Base-by-base conservation (phyloP, 2,113 vertebrate genomes). In the Phocoena sinus region DNA sequence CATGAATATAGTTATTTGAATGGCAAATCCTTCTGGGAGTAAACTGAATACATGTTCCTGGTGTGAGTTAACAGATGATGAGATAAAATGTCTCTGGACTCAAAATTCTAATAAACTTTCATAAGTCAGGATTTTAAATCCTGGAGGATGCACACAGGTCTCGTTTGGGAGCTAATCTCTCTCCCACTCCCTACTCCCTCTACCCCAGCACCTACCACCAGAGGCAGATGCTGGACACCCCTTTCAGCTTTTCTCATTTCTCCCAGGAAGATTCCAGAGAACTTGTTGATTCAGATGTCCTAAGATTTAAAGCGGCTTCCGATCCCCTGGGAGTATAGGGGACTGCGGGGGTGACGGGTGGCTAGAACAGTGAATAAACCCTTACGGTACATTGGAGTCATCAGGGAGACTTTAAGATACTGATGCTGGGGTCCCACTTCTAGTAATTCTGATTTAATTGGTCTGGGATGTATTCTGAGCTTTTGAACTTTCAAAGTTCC, bases 31-130 rank as follows among this genome's bases (percentile, higher is more conserved):
- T 20, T 81, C 28, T 83, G 62, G 50, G 44, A 95, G 26, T 85
- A 89, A 95, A 85, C 53, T 74, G 86, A 93, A 89, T 90, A 17
- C 14, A 18, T 77, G 70, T 95, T 90, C 56, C 44, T 89, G 56
- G 38, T 91, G 28, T 83, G 91, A 95, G 86, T 96, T 96, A 93
- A 68, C 67, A 63, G 65, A 89, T 79, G 65, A 96, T 71, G n/a
- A 95, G 85, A 60, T 95, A 50, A 96, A 95, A 70, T 93, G 15
- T 80, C 62, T 79, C 58, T 65, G 81, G 81, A 79, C 81, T 93
- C 63, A 84, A 25, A 87, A 80, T 94, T 92, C 47, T 90, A 31
- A 68, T 73, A 76, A 71, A 31, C 58, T 79, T 87, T 82, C 41
- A 5, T 71, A 71, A 94, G 80, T 65, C n/a, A 23, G 53, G 73